These are phyloP conservation scores for Kryptopterus vitreolus DNA, from an alignment of 2,797 vertebrate genomes.

Conservation along the genomic window DNA sequence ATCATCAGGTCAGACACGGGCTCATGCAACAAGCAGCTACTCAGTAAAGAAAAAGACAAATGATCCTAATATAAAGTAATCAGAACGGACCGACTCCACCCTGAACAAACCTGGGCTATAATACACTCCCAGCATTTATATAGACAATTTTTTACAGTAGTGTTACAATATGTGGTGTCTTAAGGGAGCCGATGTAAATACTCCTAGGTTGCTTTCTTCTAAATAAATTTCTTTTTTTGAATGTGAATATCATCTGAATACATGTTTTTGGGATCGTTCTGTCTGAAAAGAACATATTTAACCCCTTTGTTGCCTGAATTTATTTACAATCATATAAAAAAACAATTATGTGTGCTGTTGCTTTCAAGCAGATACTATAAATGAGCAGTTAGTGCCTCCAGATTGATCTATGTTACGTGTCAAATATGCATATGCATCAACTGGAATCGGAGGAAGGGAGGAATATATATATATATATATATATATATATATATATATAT, in stretches of 20 bases:
- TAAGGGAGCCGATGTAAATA: not conserved
- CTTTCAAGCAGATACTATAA: no score
- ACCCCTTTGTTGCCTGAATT: no score
- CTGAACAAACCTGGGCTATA: constrained; percentile 15
- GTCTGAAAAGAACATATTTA: not conserved
- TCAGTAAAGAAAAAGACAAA: constrained; percentile 2
- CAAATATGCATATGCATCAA: no score
- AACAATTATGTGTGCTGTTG: no score
- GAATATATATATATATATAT: no score
- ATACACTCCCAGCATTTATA: not conserved
- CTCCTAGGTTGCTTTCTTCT: not conserved
- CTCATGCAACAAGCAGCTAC: not conserved
- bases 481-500: no score
- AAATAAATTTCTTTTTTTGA: not conserved
- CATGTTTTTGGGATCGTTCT: not conserved
- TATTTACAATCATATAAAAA: not conserved
- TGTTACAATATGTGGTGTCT: not conserved
- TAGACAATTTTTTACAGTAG: not conserved
- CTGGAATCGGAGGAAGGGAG: no score
- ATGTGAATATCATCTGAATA: not conserved
- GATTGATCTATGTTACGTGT: no score
- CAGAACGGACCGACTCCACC: constrained; percentile 14
- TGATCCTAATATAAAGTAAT: constrained; percentile 13
- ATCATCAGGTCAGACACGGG: not conserved
- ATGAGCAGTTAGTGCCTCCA: no score